Evolutionary conservation across 2,113 vertebrate species (phyloP).

Genomic region (Miniopterus natalensis): DNA sequence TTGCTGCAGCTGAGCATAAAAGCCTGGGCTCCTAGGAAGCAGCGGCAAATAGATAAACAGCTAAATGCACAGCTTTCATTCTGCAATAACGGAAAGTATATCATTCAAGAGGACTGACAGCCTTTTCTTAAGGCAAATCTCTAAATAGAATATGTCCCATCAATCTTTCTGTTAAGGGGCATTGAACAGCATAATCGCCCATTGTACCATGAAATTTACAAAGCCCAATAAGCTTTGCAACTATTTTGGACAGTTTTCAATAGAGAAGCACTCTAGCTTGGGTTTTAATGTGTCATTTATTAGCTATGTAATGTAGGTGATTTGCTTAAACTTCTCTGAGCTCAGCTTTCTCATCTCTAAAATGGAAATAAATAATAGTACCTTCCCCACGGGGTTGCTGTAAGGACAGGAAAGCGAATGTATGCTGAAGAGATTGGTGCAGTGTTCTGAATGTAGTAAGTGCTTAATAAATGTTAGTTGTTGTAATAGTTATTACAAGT

Average conservation of each 20-base stretch:
- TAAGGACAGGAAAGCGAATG: background rate
- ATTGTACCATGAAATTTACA: background rate
- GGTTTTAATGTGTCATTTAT: background rate
- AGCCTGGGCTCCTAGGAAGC: slow-evolving; percentile 9
- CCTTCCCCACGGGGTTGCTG: background rate
- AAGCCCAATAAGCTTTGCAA: slow-evolving; percentile 22
- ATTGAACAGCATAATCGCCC: slow-evolving; percentile 20
- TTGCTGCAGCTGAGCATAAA: background rate
- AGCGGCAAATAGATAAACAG: slow-evolving; percentile 10
- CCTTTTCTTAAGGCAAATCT: slow-evolving; percentile 53
- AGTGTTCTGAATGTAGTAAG: background rate
- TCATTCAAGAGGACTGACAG: slow-evolving; percentile 12
- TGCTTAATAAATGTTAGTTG: background rate
- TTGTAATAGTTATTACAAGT: background rate
- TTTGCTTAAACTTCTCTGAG: slow-evolving; percentile 39
- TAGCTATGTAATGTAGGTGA: background rate
- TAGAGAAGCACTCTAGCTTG: background rate
- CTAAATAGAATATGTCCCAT: background rate
- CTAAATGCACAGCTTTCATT: background rate
- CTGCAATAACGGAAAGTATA: background rate
- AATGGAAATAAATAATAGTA: background rate
- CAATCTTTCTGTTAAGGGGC: slow-evolving; percentile 55
- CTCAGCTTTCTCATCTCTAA: slow-evolving; percentile 51
- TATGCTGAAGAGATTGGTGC: background rate
- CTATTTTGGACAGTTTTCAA: slow-evolving; percentile 19